Evolutionary conservation across 2,888 invertebrate species (phyloP).

Genomic region (Platypus cylindrus): DNA sequence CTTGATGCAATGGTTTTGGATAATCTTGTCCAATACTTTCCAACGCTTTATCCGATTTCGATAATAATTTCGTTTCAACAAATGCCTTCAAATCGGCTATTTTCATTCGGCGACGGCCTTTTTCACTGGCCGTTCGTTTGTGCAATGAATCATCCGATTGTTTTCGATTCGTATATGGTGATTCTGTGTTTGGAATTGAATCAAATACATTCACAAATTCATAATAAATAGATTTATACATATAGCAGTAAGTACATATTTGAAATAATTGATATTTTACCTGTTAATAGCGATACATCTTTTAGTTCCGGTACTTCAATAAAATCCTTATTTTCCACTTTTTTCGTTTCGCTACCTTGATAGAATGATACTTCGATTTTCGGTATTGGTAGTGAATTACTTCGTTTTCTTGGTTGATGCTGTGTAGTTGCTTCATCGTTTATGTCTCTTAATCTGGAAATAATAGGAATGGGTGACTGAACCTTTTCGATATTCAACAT

Average conservation of each 20-base stretch:
- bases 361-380: slow-evolving; percentile 83
- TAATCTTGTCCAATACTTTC: slow-evolving; percentile 80
- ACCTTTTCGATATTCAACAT: no score
- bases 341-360: slow-evolving; percentile 58
- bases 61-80: slow-evolving; percentile 80
- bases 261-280: slow-evolving; percentile 30
- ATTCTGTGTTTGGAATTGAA: slow-evolving; percentile 31
- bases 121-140: slow-evolving; percentile 64
- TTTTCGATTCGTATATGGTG: slow-evolving; percentile 34
- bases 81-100: slow-evolving; percentile 86
- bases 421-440: slow-evolving; percentile 70
- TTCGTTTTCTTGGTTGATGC: slow-evolving; percentile 71
- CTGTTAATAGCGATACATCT: slow-evolving; percentile 51
- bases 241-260: no score
- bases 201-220: neutral
- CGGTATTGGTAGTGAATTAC: slow-evolving; percentile 86
- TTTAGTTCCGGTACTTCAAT: slow-evolving; percentile 66
- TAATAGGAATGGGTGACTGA: neutral
- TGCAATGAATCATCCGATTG: slow-evolving; percentile 37
- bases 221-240: no score
- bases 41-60: slow-evolving; percentile 81
- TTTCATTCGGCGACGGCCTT: slow-evolving; percentile 70
- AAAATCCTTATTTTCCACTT: slow-evolving; percentile 51
- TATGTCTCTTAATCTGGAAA: slow-evolving; percentile 75
- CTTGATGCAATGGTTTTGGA: slow-evolving; percentile 40